Base-by-base conservation (phyloP, 2,113 vertebrate species). In the Acrocephalus arundinaceus region DNA sequence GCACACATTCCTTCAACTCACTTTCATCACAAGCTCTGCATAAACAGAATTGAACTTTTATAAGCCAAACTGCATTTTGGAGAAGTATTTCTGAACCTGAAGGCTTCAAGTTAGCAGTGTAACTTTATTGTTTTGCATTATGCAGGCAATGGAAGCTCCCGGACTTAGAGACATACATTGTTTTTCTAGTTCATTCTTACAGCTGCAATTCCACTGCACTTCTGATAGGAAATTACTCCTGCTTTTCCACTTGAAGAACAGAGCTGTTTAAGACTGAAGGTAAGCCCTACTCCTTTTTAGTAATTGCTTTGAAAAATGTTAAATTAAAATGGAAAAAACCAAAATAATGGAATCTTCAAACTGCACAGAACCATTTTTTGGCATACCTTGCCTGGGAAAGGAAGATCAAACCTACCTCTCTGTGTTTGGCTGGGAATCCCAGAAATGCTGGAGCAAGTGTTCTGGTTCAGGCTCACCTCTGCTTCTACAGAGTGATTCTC, bases 221-320 rank as follows among this genome's bases (percentile, higher is more conserved):
- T 80, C 35, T 67, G 41, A 55, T 37, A 61, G 31, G 25, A 81
- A 87, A 81, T 73, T 24, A 70, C 30, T 66, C 27, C 19, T 37
- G 13, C 35, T 88, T 90, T 76, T 86, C 37, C 39, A 51, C 28
- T 83, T 63, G 51, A 15, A 62, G 55, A 86, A 73, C 20, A 43
- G 25, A 41, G 28, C 27, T 67, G 33, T 62, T 86, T 83, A 71
- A 88, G 37, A 55, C 5, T 51, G 49, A 93, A 66, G 13, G 24
- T 39, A 82, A 82, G 16, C 6, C n/a, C 31, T 61, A 35, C 8
- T 65, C 15, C n/a, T 74, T 75, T 68, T 48, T 16, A 58, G 51
- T 31, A 89, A 66, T 5, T 93, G 37, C 86, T 93, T 78, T 80
- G 59, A 93, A 96, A 85, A 91, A 89, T 21, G 43, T 90, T 93